These are phyloP conservation scores for Nezara viridula DNA, from an alignment of 2,888 invertebrate genomes.

Conservation along the genomic window DNA sequence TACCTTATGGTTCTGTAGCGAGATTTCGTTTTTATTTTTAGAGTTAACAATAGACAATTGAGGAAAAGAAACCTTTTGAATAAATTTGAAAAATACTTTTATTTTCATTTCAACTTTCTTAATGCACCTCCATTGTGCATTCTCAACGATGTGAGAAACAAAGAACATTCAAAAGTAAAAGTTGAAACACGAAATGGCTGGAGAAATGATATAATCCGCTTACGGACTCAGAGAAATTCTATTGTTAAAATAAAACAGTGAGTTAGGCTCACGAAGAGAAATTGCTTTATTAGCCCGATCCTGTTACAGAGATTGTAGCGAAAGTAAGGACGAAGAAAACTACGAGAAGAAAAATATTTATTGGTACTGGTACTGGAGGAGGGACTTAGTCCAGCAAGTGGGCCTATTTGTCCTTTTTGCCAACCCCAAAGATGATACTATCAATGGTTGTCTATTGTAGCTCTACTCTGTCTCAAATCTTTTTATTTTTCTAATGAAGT, in stretches of 20 bases:
- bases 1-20: too few relatives aligned
- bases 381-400: too few relatives aligned
- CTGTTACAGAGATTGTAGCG: not conserved
- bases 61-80: too few relatives aligned
- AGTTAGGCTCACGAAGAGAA: not conserved
- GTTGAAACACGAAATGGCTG: not conserved
- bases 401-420: too few relatives aligned
- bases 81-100: too few relatives aligned
- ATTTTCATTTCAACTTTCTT: not conserved
- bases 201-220: conserved; percentile 5
- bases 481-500: too few relatives aligned
- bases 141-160: not conserved
- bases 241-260: not conserved
- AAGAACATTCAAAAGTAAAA: not conserved
- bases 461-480: too few relatives aligned
- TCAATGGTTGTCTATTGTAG: too few relatives aligned
- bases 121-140: not conserved
- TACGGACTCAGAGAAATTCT: not conserved
- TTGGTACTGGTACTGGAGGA: too few relatives aligned
- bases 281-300: conserved; percentile 7
- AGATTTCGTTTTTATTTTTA: too few relatives aligned
- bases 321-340: not conserved
- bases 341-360: not conserved
- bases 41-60: too few relatives aligned
- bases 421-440: too few relatives aligned